Evolutionary conservation across 2,113 vertebrate genomes (phyloP).

Genomic region (Carollia perspicillata): DNA sequence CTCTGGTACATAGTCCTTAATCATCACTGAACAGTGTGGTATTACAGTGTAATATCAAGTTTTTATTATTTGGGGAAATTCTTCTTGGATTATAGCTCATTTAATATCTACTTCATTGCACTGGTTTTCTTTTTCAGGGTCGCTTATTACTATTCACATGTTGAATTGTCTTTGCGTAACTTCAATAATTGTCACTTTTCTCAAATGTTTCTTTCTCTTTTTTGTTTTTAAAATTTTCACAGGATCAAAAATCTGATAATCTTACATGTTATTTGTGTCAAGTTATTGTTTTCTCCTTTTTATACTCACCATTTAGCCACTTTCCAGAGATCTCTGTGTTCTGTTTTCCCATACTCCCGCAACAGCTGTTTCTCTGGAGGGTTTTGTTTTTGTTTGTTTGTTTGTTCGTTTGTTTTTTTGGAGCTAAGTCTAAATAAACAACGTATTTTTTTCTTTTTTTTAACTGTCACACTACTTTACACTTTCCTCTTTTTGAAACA

Average conservation of each 20-base stretch:
- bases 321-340: neutral
- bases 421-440: neutral
- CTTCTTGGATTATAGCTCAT: neutral
- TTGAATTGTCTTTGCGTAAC: neutral
- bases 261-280: neutral
- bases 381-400: too few species aligned
- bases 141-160: neutral
- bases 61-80: neutral
- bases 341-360: too few species aligned
- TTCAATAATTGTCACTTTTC: neutral
- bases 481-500: neutral
- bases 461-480: neutral
- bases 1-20: neutral
- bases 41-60: neutral
- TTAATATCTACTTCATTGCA: neutral
- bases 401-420: neutral
- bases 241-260: neutral
- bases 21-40: neutral
- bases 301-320: neutral
- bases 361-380: neutral
- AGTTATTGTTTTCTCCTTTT: neutral
- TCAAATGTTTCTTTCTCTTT: neutral
- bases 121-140: neutral
- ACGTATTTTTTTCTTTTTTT: neutral
- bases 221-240: neutral